Evolutionary conservation across 2,113 vertebrate genomes (phyloP).

Genomic region (Hydropotes inermis): DNA sequence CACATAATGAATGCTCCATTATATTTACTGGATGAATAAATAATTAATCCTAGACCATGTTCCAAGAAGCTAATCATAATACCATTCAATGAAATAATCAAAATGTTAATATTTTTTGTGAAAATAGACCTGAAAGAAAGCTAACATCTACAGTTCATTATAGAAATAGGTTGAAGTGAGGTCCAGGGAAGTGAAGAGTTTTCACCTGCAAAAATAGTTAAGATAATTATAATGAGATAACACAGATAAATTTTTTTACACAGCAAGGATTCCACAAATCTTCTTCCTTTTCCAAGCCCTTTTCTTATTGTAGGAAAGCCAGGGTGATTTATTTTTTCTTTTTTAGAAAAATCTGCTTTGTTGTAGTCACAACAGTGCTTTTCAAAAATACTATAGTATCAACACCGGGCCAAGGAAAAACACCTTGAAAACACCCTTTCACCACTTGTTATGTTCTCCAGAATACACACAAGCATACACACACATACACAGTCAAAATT

Average conservation of each 20-base stretch:
- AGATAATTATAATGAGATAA: neutral
- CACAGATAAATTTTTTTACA: neutral
- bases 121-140: neutral
- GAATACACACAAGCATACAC: neutral
- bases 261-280: neutral
- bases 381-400: neutral
- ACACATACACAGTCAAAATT: neutral
- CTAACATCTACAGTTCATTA: neutral
- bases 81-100: neutral
- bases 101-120: constrained; percentile 15
- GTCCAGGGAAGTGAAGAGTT: neutral
- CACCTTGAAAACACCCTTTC: neutral
- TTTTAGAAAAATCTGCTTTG: neutral
- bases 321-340: neutral
- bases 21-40: neutral
- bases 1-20: neutral
- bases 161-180: neutral
- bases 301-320: neutral
- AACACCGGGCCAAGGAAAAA: neutral
- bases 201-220: neutral
- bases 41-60: constrained; percentile 11
- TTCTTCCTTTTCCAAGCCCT: neutral
- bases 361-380: neutral
- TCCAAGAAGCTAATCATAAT: constrained; percentile 12
- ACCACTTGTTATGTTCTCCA: neutral